Base-by-base conservation (phyloP, 2,113 vertebrate species). In the Heptranchias perlo region DNA sequence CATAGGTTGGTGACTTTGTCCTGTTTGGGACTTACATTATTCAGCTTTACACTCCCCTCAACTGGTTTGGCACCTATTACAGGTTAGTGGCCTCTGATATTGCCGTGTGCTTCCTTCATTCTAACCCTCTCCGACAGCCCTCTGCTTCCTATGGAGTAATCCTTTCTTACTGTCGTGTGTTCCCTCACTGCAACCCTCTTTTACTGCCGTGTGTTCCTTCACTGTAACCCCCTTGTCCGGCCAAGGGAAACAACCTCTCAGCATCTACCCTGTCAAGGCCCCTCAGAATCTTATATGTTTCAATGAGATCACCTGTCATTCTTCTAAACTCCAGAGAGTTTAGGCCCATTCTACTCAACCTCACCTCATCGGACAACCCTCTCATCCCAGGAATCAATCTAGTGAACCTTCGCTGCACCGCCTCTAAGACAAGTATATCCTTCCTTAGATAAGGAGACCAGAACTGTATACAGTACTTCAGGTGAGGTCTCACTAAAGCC, bases 61-160 rank as follows among this genome's bases (percentile, higher is more conserved):
- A 99, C 97, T 99, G 99, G 99, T 99, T 99, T 1, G 99, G 99
- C 0, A 99, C 99, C 89, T 99, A 99, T 96, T 99, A 99, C 97
- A 99, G 99, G 99, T 99, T 96, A 97, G 2, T 44, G 54, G 58
- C 44, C 23, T 95, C 31, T 11, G 39, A 49, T 49, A 14, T 67
- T 95, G 3, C 64, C 13, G 1, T 47, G 16, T 52, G 8, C n/a
- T 8, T 95, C 3, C 23, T 47, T 67, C 0, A 52, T 3, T 13
- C 25, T 65, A 61, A 94, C 21, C n/a, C 44, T 94, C 7, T 47
- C 61, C 6, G 3, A 58, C 52, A 16, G 87, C 49, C 39, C 49
- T 25, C 49, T 49, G 3, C 49, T 87, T 87, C 86, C 87, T 62
- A 39, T 18, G 39, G 35, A n/a, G 16, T 61, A 61, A 62, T 92